Conservation (phyloP, 2,113 vertebrate genomes). For the Hydrolagus affinis region DNA sequence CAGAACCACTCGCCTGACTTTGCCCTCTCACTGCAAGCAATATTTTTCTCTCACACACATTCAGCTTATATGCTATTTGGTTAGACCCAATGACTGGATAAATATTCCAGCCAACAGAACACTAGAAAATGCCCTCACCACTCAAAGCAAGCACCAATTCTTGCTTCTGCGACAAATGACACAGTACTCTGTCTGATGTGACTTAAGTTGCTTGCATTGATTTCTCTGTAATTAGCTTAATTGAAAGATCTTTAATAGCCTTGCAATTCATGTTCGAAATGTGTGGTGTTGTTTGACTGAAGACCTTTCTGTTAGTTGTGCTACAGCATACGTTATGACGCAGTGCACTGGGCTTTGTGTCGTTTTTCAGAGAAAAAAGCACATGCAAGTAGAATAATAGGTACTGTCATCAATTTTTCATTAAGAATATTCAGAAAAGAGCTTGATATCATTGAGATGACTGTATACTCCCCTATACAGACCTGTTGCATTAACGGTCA, state of each 20-base stretch:
- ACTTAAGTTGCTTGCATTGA: background rate
- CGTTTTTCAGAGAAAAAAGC: too few relatives aligned
- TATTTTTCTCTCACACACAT: background rate
- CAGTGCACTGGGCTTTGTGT: background rate
- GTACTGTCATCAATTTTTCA: too few relatives aligned
- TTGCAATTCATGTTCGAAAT: background rate
- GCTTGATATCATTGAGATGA: too few relatives aligned
- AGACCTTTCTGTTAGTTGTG: background rate
- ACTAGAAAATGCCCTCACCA: too few relatives aligned
- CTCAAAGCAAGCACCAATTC: too few relatives aligned
- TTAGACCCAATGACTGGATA: background rate
- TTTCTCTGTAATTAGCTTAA: conserved; percentile 8
- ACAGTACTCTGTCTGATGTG: background rate
- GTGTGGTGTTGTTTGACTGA: background rate
- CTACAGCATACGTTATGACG: background rate
- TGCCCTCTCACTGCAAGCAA: background rate
- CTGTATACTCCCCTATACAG: too few relatives aligned
- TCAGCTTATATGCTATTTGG: background rate
- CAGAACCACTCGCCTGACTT: background rate
- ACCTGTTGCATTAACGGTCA: too few relatives aligned
- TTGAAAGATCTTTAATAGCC: conserved; percentile 12
- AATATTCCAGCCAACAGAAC: background rate
- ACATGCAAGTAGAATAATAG: too few relatives aligned
- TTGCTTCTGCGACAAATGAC: background rate
- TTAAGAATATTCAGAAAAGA: too few relatives aligned